Evolutionary conservation across 2,113 vertebrate species (phyloP).

Genomic region (Callipepla squamata): DNA sequence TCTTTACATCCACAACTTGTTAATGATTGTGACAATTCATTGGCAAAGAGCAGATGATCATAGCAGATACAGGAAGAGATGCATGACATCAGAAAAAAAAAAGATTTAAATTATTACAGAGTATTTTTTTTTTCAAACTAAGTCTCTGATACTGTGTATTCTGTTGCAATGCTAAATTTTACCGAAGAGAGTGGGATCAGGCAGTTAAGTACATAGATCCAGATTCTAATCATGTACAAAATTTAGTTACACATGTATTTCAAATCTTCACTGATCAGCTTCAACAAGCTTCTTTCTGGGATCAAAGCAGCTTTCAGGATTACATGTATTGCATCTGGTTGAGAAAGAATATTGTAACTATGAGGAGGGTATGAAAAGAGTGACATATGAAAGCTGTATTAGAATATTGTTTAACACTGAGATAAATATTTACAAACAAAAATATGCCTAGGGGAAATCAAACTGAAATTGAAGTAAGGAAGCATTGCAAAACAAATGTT

Average conservation of each 20-base stretch:
- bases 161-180: not conserved
- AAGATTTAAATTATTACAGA: not conserved
- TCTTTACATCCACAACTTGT: not conserved
- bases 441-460: conserved; percentile 7
- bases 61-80: not conserved
- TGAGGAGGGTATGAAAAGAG: not conserved
- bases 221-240: not conserved
- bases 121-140: not conserved
- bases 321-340: not conserved
- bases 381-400: not conserved
- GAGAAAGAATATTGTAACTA: not conserved
- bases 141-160: not conserved
- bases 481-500: not conserved
- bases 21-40: not conserved
- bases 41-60: not conserved
- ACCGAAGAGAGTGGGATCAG: not conserved
- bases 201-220: not conserved
- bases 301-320: conserved; percentile 34
- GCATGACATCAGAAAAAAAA: not conserved
- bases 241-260: not conserved
- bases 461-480: conserved; percentile 19
- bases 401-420: not conserved
- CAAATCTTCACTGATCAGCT: not conserved
- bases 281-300: conserved; percentile 9
- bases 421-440: conserved; percentile 43